A percentile compares a stretch with the other conserved stretches of the same genome.
Evolutionary conservation across 2,797 vertebrate genomes (phyloP).

Genomic region (Rhynchotus rufescens): DNA sequence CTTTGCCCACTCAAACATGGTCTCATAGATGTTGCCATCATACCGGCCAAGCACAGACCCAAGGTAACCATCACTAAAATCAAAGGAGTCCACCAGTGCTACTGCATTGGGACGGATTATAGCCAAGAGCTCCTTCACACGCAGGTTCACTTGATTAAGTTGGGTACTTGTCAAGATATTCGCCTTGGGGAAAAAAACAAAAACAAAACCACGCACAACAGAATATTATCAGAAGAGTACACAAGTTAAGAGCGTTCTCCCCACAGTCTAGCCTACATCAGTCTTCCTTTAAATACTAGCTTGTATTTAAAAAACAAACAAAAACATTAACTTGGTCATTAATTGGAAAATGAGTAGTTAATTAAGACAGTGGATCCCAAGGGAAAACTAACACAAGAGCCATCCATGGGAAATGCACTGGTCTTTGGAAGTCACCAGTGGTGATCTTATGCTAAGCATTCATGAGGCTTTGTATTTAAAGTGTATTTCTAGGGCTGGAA

Average conservation of each 20-base stretch:
- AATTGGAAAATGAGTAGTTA: background rate
- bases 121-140: slow-evolving; percentile 89
- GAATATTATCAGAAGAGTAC: background rate
- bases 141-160: slow-evolving; percentile 84
- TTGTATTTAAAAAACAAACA: too few relatives aligned
- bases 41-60: slow-evolving; percentile 93
- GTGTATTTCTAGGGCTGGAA: background rate
- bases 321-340: background rate
- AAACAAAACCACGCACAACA: background rate
- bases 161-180: slow-evolving; percentile 87
- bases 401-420: background rate
- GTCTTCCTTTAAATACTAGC: background rate
- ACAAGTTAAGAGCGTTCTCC: background rate
- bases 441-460: background rate
- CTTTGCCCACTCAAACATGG: slow-evolving; percentile 96
- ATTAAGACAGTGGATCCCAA: background rate
- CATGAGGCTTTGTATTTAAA: background rate
- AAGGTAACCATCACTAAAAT: slow-evolving; percentile 86
- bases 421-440: background rate
- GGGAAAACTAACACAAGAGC: background rate
- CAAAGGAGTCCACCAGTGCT: slow-evolving; percentile 92
- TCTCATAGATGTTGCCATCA: slow-evolving; percentile 95
- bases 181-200: slow-evolving; percentile 77
- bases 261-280: background rate
- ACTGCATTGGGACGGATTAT: slow-evolving; percentile 89